phyloP scores from a whole-genome alignment of 2,113 vertebrate species.

The Podiceps cristatus region DNA sequence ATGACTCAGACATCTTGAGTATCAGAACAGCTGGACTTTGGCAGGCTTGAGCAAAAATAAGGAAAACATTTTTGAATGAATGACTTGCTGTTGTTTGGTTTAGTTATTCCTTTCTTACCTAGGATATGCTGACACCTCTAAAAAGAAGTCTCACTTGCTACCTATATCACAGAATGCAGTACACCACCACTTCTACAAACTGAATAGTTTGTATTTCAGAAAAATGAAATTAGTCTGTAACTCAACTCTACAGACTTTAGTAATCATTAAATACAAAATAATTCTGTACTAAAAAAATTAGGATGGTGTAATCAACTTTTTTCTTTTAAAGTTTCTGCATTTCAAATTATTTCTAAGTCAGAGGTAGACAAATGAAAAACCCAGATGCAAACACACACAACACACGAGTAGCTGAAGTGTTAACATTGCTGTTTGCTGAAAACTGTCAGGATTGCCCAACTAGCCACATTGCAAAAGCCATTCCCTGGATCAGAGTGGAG shows the following conservation, averaged over 20 bases:
- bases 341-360: background rate
- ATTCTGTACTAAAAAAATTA: background rate
- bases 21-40: background rate
- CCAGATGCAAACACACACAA: background rate
- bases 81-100: background rate
- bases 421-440: background rate
- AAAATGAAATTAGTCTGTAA: background rate
- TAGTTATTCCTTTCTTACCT: background rate
- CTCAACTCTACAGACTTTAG: background rate
- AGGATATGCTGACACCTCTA: accelerated
- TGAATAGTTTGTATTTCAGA: background rate
- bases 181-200: background rate
- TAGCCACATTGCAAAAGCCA: background rate
- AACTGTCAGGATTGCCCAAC: background rate
- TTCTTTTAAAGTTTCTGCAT: background rate
- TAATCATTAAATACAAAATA: background rate
- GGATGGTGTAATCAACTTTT: background rate
- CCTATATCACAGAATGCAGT: background rate
- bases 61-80: background rate
- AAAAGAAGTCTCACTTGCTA: background rate
- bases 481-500: background rate
- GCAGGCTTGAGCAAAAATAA: background rate
- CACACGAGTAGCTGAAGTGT: background rate
- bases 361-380: background rate
- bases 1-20: background rate